Conservation (phyloP, 2,797 vertebrate genomes). For the Fringilla coelebs region DNA sequence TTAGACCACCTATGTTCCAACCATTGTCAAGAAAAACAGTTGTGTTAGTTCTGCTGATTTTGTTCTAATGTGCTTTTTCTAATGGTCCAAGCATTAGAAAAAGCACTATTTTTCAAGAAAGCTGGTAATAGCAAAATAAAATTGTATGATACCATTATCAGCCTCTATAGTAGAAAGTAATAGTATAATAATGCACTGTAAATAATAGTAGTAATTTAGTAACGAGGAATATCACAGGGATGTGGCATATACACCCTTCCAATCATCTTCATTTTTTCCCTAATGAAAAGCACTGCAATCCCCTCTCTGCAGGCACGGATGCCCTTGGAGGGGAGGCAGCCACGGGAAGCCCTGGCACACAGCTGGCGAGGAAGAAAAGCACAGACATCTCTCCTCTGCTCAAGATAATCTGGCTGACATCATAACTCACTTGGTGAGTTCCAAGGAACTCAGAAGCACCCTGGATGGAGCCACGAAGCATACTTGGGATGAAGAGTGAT, state of each 20-base stretch:
- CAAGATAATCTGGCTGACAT: not conserved
- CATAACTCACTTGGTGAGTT: not conserved
- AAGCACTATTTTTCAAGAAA: not conserved
- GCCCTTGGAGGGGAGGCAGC: not conserved
- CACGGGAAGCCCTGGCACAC: not conserved
- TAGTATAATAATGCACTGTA: not conserved
- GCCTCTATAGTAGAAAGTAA: not conserved
- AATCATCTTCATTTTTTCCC: not conserved
- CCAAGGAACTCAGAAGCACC: not conserved
- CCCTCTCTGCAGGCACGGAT: not conserved
- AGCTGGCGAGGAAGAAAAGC: no score
- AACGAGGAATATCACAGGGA: not conserved
- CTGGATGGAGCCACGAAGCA: not conserved
- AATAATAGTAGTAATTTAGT: not conserved
- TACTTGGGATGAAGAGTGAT: not conserved
- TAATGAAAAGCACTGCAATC: not conserved
- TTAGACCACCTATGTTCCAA: not conserved
- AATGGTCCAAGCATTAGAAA: not conserved
- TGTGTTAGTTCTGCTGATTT: not conserved
- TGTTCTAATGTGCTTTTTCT: not conserved
- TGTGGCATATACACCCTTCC: accelerated
- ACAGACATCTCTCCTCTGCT: not conserved
- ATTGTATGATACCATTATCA: not conserved
- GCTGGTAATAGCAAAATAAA: not conserved
- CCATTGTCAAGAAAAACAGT: not conserved